Evolutionary conservation across 92 coral and sea anemone species (phyloP).

Genomic region (Isaurus tuberculatus): DNA sequence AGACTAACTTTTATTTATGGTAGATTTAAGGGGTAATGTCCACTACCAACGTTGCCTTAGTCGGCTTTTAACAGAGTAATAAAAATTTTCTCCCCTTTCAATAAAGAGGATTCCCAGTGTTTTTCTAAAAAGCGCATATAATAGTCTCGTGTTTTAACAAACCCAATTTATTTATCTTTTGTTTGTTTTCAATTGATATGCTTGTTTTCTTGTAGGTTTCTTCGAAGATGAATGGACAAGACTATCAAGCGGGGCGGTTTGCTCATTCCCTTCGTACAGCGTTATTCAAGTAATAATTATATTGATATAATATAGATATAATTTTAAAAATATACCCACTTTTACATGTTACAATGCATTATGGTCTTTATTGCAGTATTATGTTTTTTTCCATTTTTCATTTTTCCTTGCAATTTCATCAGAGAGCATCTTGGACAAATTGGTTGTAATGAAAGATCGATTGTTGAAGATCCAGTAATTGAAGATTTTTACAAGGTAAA

Average conservation of each 20-base stretch:
- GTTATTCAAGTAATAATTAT: constrained; percentile 72
- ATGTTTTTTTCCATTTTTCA: not conserved
- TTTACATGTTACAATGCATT: not conserved
- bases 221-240: constrained; percentile 84
- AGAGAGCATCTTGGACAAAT: constrained; percentile 41
- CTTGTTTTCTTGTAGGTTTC: constrained; percentile 55
- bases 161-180: not conserved
- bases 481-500: constrained; percentile 81
- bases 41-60: no score
- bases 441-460: not conserved
- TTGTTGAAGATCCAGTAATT: constrained; percentile 75
- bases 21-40: no score
- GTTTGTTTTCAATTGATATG: not conserved
- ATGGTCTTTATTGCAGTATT: no score
- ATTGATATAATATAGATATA: not conserved
- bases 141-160: no score
- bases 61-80: no score
- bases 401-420: not conserved
- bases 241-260: constrained; percentile 83
- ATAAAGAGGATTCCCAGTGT: no score
- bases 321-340: not conserved
- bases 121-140: no score
- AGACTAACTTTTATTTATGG: no score
- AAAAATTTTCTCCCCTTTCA: no score
- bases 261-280: constrained; percentile 80